A percentile compares a stretch with the other conserved stretches of the same genome.
phyloP scores from a whole-genome alignment of 2,797 vertebrate species.

The Pipistrellus nathusii region DNA sequence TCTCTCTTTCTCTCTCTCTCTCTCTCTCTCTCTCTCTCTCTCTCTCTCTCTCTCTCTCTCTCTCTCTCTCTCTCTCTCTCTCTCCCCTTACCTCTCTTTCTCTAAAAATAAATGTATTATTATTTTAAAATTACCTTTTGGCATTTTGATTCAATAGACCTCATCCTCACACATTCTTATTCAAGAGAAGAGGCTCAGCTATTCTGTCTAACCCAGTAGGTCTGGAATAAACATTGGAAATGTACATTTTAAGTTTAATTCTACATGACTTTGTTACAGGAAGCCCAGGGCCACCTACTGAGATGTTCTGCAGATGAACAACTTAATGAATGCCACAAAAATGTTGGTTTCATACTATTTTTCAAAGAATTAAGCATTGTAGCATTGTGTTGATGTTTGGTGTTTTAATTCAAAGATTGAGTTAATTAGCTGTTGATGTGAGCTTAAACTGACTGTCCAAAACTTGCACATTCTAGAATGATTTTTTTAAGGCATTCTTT shows the following conservation, averaged over 20 bases:
- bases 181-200: background rate
- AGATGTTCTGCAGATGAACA: background rate
- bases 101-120: background rate
- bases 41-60: background rate
- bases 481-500: background rate
- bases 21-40: background rate
- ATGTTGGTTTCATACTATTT: background rate
- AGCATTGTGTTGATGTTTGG: background rate
- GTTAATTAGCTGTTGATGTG: background rate
- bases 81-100: background rate
- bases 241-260: background rate
- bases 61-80: no score
- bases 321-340: background rate
- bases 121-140: background rate
- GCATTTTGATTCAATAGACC: background rate
- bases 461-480: background rate
- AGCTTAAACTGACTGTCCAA: conserved; percentile 8
- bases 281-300: background rate
- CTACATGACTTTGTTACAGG: background rate
- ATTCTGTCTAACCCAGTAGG: background rate
- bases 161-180: background rate
- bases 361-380: background rate
- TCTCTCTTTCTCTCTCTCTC: background rate
- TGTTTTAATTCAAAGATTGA: background rate
- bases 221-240: background rate